A percentile compares a stretch with the other conserved stretches of the same genome.
phyloP scores from a whole-genome alignment of 2,797 vertebrate genomes.

The Sebastes trivittatus region DNA sequence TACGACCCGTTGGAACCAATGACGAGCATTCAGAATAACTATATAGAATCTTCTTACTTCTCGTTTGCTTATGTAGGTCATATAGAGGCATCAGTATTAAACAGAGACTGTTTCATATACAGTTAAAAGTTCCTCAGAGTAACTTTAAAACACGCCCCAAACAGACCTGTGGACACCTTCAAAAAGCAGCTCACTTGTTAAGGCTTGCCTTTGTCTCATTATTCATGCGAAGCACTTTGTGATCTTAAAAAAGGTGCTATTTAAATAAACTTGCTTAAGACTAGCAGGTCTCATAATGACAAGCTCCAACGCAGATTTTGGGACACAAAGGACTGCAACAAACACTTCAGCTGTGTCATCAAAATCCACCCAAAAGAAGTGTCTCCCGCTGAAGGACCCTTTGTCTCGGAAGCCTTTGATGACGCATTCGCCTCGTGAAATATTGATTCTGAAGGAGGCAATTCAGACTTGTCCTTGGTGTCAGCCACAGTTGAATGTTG shows the following conservation, averaged over 20 bases:
- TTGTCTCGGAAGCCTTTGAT: neutral
- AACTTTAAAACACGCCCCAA: neutral
- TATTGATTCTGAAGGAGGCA: constrained; percentile 13
- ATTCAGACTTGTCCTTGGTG: constrained; percentile 24
- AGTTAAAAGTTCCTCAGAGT: neutral
- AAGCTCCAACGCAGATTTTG: neutral
- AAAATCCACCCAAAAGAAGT: constrained; percentile 1
- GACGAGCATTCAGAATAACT: no score
- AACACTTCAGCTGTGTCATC: neutral
- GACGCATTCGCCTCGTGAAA: constrained; percentile 1
- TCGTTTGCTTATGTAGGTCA: no score
- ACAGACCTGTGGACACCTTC: neutral
- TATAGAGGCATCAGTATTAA: neutral
- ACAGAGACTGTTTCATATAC: neutral
- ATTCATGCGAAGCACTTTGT: neutral
- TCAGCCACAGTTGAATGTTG: neutral
- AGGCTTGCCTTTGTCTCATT: neutral
- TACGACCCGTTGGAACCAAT: no score
- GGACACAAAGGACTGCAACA: neutral
- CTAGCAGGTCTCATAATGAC: neutral
- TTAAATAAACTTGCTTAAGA: neutral
- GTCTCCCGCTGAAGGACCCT: neutral
- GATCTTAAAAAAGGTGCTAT: neutral
- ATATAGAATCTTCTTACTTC: no score
- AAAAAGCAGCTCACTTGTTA: neutral